Base-by-base conservation (phyloP, 2,888 invertebrate genomes). In the Cantharis nigra region DNA sequence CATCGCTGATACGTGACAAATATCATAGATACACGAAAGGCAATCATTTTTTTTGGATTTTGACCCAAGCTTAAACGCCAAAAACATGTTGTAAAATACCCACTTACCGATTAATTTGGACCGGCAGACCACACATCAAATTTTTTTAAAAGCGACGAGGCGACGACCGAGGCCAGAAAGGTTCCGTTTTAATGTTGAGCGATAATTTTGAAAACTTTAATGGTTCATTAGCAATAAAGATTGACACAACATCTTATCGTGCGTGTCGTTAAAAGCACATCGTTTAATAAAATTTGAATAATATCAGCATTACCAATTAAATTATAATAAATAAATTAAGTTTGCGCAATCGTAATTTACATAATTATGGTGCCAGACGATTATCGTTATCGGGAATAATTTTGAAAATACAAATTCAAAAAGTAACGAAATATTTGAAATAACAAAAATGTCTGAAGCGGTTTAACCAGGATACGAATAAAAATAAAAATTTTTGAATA, bases 401-500 rank as follows among this genome's bases (percentile, higher is more conserved):
- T 49, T 49, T 49, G 49, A 49, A 49, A 49, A 33, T 33, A 33
- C 33, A 33, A 33, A 13, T 33, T 33, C 11, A 13, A 33, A 33
- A 33, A 33, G 3, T 33, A 33, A 49, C n/a, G 49, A 49, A 49
- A 49, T 49, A 49, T 49, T 49, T 49, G 5, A 49, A 49, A n/a
- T 49, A 49, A 11, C 10, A 33, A 33, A 33, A 33, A 5, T 33
- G 13, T 33, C n/a, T 7, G 7, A 49, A 49, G 49, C 7, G n/a
- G 49, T 49, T n/a, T 49, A 49, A 49, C 49, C 49, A 49, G n/a
- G n/a, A 49, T 49, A n/a, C n/a, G 49, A 75, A 63, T 78, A 76
- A 78, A 73, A 76, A 72, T 49, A 49, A 49, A 49, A 80, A 79
- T 78, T 78, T 70, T 76, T 78, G 79, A 79, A 81, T 79, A 80